Conservation (phyloP, 2,888 invertebrate species). For the Phlogophora meticulosa region DNA sequence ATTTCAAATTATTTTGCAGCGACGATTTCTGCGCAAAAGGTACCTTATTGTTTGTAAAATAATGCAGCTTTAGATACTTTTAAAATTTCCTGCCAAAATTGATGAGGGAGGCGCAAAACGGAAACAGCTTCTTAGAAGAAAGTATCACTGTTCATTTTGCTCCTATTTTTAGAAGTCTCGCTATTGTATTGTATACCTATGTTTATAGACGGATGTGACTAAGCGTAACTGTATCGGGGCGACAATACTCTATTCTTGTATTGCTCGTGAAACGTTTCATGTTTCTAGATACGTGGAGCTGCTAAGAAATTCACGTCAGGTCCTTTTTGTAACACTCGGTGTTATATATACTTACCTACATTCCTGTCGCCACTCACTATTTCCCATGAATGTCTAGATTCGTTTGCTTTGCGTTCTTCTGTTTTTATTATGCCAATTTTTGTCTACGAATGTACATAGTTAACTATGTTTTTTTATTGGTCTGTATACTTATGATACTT, state of each 20-base stretch:
- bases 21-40: not conserved
- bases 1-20: not conserved
- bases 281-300: constrained; percentile 60
- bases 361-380: constrained; percentile 25
- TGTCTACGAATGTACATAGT: not conserved
- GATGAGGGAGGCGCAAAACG: constrained; percentile 43
- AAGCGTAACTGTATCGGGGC: constrained; percentile 78
- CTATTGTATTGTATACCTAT: constrained; percentile 70
- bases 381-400: constrained; percentile 31
- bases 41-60: not conserved
- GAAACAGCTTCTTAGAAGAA: constrained; percentile 68
- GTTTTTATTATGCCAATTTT: not conserved
- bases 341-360: constrained; percentile 30
- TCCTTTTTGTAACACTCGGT: constrained; percentile 46
- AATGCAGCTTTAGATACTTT: constrained; percentile 1
- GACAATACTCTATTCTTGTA: constrained; percentile 81
- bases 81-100: constrained; percentile 38
- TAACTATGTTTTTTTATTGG: not conserved
- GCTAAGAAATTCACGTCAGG: constrained; percentile 50
- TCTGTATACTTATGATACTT: not conserved
- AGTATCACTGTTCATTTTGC: constrained; percentile 73
- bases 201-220: constrained; percentile 81
- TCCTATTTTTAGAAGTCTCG: constrained; percentile 74
- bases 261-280: constrained; percentile 68
- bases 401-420: constrained; percentile 14